Evolutionary conservation across 2,113 vertebrate genomes (phyloP).

Genomic region (Chloroceryle aenea): DNA sequence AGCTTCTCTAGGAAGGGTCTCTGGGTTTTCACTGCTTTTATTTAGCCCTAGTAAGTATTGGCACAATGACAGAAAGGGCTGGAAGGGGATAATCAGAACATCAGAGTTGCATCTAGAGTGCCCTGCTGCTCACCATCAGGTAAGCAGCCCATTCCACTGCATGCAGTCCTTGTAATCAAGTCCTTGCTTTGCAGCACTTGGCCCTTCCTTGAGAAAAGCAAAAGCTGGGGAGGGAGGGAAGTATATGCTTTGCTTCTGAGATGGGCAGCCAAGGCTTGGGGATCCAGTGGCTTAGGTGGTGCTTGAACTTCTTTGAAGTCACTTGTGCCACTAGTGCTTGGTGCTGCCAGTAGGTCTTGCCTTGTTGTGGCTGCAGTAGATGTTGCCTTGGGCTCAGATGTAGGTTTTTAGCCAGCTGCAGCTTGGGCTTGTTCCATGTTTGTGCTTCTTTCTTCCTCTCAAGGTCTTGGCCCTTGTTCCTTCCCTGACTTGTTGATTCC

Average conservation of each 20-base stretch:
- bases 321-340: not conserved
- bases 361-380: not conserved
- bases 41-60: not conserved
- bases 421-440: not conserved
- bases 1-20: not conserved
- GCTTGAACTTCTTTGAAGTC: not conserved
- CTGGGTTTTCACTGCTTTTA: not conserved
- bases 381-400: not conserved
- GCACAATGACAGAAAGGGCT: not conserved
- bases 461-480: constrained; percentile 55
- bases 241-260: not conserved
- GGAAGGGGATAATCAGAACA: not conserved
- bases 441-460: constrained; percentile 24
- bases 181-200: accelerated
- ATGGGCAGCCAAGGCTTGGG: not conserved
- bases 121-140: not conserved
- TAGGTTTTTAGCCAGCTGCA: not conserved
- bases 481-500: constrained; percentile 69
- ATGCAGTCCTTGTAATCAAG: accelerated
- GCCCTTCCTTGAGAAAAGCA: not conserved
- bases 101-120: not conserved
- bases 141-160: not conserved
- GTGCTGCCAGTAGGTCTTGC: accelerated
- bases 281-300: not conserved
- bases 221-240: not conserved